Percentiles rank a stretch among this genome's conserved stretches.
phyloP scores from a whole-genome alignment of 1,140 invertebrate genomes.

The Hylyphantes graminicola region DNA sequence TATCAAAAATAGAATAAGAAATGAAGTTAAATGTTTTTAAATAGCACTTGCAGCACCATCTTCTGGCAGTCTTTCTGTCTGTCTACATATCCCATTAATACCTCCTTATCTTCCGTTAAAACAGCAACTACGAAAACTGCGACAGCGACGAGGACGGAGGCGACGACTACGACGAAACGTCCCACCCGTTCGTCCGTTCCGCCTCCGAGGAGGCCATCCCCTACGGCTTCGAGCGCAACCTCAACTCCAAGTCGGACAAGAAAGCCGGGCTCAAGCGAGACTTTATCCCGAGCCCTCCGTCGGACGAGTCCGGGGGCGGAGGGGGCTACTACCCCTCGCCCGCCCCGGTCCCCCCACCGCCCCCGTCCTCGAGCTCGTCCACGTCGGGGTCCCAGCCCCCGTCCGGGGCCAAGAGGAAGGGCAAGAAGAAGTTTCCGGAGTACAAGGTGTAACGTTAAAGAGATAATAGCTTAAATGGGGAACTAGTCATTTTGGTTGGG shows the following conservation, averaged over 20 bases:
- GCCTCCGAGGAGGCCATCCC: slow-evolving; percentile 86
- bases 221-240: slow-evolving; percentile 62
- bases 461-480: not conserved
- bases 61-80: no score
- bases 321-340: slow-evolving; percentile 56
- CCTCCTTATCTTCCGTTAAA: not conserved
- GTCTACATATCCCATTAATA: no score
- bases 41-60: no score
- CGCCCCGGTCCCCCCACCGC: slow-evolving; percentile 27
- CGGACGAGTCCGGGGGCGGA: slow-evolving; percentile 61
- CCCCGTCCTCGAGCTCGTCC: slow-evolving; percentile 54
- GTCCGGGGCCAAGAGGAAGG: slow-evolving; percentile 57
- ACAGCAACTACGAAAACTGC: not conserved
- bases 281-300: slow-evolving; percentile 63
- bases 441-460: slow-evolving; percentile 61
- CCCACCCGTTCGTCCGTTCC: slow-evolving; percentile 90
- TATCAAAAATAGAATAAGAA: no score
- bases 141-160: slow-evolving; percentile 84
- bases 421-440: slow-evolving; percentile 61
- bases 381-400: slow-evolving; percentile 56
- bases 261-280: slow-evolving; percentile 58
- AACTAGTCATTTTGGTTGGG: slow-evolving; percentile 43
- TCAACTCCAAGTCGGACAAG: slow-evolving; percentile 62
- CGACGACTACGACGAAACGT: slow-evolving; percentile 78
- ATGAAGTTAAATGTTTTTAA: no score